These are phyloP conservation scores for Pluvialis apricaria DNA, from an alignment of 2,113 vertebrate species.

Conservation along the genomic window DNA sequence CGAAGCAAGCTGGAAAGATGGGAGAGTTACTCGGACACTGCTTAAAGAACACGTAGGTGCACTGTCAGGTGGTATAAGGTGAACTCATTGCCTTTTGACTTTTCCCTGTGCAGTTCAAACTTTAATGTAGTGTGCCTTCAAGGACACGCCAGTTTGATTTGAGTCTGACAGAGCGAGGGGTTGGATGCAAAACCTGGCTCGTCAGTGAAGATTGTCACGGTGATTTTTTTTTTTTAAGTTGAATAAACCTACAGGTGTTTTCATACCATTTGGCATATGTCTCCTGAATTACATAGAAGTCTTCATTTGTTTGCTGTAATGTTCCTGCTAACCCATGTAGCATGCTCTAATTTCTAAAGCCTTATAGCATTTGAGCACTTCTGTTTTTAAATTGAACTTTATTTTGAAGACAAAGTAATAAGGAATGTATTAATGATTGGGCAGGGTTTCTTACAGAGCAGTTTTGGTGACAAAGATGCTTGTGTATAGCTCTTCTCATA, in stretches of 20 bases:
- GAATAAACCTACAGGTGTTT: neutral
- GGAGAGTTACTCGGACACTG: fast-evolving
- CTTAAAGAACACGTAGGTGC: neutral
- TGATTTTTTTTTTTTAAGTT: neutral
- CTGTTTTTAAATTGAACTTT: neutral
- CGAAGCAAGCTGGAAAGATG: neutral
- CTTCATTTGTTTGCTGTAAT: neutral
- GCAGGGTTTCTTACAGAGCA: neutral
- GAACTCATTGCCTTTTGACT: neutral
- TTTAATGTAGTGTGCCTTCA: neutral
- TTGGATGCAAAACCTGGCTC: neutral
- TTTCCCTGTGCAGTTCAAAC: neutral
- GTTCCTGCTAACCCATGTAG: neutral
- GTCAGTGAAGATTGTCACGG: neutral
- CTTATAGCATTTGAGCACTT: neutral
- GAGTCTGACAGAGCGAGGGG: neutral
- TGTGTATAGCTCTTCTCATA: neutral
- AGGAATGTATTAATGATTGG: neutral
- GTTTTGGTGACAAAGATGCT: neutral
- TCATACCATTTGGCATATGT: neutral
- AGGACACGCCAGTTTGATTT: neutral
- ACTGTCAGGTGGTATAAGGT: neutral
- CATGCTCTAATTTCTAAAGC: neutral
- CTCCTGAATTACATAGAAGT: neutral
- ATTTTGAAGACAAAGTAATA: neutral